A percentile compares a stretch with the other conserved stretches of the same genome.
These are phyloP conservation scores for Phyllostomus hastatus DNA, from an alignment of 2,113 vertebrate genomes.

Conservation along the genomic window DNA sequence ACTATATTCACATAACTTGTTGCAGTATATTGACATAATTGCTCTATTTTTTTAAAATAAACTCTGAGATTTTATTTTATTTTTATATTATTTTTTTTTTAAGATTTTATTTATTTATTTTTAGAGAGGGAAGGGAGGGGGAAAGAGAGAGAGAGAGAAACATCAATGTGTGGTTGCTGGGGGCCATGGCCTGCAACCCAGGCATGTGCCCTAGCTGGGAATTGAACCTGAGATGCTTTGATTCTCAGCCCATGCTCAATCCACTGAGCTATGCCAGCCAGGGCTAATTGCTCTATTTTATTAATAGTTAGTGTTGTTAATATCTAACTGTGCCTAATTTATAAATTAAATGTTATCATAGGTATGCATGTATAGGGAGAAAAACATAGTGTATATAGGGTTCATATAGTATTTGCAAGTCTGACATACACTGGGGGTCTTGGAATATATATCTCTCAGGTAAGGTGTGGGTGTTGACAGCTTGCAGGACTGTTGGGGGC, in stretches of 20 bases:
- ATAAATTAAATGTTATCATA: neutral
- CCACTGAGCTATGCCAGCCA: no score
- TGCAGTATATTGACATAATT: neutral
- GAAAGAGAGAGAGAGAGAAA: no score
- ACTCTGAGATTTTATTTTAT: no score
- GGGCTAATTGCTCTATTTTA: neutral
- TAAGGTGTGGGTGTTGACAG: neutral
- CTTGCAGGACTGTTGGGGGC: fast-evolving
- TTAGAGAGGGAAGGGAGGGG: no score
- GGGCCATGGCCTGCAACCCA: no score
- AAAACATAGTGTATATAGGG: neutral
- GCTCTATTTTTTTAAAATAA: neutral
- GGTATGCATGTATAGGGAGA: neutral
- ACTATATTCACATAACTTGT: neutral
- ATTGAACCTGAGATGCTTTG: no score
- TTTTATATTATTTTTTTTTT: no score
- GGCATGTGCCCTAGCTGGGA: no score
- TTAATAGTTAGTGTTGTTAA: neutral
- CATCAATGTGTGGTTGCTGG: no score
- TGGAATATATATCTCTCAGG: neutral
- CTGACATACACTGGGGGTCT: neutral
- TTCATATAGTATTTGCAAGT: neutral
- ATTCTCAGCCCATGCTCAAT: no score
- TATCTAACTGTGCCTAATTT: neutral
- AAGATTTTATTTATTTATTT: no score